Conservation (phyloP, 1,140 invertebrate species). For the Chionoecetes opilio region DNA sequence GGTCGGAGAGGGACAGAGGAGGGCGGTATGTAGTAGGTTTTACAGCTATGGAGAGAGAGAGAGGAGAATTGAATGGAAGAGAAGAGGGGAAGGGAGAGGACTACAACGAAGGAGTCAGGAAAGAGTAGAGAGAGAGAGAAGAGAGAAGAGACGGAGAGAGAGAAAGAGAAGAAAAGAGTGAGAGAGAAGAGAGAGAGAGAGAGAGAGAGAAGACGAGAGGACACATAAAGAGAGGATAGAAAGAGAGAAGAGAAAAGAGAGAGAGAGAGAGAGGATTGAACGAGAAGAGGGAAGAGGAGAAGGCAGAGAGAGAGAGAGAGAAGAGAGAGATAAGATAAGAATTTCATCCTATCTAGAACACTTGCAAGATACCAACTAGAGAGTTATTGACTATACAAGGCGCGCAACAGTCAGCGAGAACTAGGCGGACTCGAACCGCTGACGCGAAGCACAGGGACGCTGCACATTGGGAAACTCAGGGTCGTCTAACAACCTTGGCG, state of each 20-base stretch:
- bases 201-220: neutral
- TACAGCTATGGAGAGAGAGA: slow-evolving; percentile 6
- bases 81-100: neutral
- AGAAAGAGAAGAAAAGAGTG: neutral
- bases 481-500: too few relatives aligned
- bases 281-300: neutral
- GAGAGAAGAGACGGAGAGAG: neutral
- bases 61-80: neutral
- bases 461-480: too few relatives aligned
- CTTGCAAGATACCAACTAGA: too few relatives aligned
- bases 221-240: neutral
- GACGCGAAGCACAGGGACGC: too few relatives aligned
- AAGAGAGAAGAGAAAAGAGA: neutral
- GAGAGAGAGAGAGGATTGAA: neutral
- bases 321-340: too few relatives aligned
- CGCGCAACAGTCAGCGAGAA: too few relatives aligned
- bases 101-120: neutral
- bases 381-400: too few relatives aligned
- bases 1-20: neutral
- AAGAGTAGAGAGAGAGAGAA: neutral
- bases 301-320: neutral
- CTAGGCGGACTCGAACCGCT: too few relatives aligned
- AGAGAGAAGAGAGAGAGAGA: neutral
- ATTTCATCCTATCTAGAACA: too few relatives aligned
- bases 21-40: neutral